These are phyloP conservation scores for Monochamus alternatus DNA, from an alignment of 2,888 invertebrate genomes.

Conservation along the genomic window DNA sequence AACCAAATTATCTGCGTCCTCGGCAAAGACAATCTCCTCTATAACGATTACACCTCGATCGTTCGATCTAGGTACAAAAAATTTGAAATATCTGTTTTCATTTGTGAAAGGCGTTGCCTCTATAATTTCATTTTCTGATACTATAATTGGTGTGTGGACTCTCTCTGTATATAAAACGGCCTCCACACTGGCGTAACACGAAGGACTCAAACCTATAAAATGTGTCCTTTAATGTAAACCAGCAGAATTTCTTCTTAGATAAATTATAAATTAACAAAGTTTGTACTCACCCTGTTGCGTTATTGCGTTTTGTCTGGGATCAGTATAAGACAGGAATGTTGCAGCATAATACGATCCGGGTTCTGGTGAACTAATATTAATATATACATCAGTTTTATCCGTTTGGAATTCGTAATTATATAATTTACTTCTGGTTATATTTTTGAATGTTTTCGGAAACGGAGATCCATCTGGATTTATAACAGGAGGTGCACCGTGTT, in stretches of 20 bases:
- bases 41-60: slow-evolving; percentile 61
- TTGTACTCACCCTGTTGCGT: slow-evolving; percentile 80
- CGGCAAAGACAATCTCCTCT: slow-evolving; percentile 57
- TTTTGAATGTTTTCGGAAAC: slow-evolving; percentile 74
- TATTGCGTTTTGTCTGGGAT: slow-evolving; percentile 81
- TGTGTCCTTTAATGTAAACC: no score
- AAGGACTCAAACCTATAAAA: slow-evolving; percentile 75
- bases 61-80: slow-evolving; percentile 61
- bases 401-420: slow-evolving; percentile 77
- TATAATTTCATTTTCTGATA: slow-evolving; percentile 55
- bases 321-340: slow-evolving; percentile 84
- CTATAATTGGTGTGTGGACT: slow-evolving; percentile 54
- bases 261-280: neutral
- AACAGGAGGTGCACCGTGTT: slow-evolving; percentile 87
- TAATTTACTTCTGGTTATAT: slow-evolving; percentile 69
- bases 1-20: slow-evolving; percentile 55
- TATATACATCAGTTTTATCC: slow-evolving; percentile 75
- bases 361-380: slow-evolving; percentile 78
- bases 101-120: slow-evolving; percentile 49
- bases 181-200: slow-evolving; percentile 71
- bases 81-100: slow-evolving; percentile 62
- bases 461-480: slow-evolving; percentile 86
- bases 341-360: slow-evolving; percentile 88
- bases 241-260: no score
- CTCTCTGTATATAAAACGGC: slow-evolving; percentile 57